Evolutionary conservation across 2,797 vertebrate genomes (phyloP), one percentile per base, ranked within the genome.

Genomic region (Melopsittacus undulatus): DNA sequence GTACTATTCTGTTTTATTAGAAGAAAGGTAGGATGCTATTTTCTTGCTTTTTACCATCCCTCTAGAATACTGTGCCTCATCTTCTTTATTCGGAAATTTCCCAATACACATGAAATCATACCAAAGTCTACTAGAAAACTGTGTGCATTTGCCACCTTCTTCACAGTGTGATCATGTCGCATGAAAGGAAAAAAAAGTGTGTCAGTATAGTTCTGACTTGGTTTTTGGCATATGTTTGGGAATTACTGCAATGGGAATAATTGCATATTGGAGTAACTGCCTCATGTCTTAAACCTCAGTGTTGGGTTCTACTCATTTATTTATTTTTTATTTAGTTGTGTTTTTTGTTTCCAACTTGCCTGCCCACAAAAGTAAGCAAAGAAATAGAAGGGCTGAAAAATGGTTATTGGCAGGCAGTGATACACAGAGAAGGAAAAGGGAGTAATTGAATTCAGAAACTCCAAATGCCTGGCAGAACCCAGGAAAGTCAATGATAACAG

Each of bases 201-300:
- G 23, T 20, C 9, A 6, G 11, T 59, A 36, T 22, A 21, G 8
- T 64, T 59, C 48, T 72, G 24, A 29, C 23, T 78, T 0, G 0
- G 67, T 57, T 81, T 15, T 48, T 78, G 80, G 20, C 15, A 4
- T 20, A 11, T 13, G 5, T 49, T 67, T 78, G 40, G 40, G 63
- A 87, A 85, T 64, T 72, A 72, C 20, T 72, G 27, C 63, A 64
- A 13, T 45, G 29, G 66, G 36, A 78, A 75, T 84, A 34, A 29
- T 6, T 95, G 56, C 22, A 43, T 59, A 34, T 57, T 22, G 14
- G n/a, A 34, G 23, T 57, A 57, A 40, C n/a, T 10, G 10, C 30
- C 24, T 87, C 17, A 6, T 11, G 18, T 27, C 51, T 81, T 80
- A 66, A 40, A 11, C 13, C 13, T 4, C 26, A 30, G 15, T 4